A percentile compares a stretch with the other conserved stretches of the same genome.
Conservation (phyloP, 2,888 invertebrate genomes). For the Oxyteleia sp. region DNA sequence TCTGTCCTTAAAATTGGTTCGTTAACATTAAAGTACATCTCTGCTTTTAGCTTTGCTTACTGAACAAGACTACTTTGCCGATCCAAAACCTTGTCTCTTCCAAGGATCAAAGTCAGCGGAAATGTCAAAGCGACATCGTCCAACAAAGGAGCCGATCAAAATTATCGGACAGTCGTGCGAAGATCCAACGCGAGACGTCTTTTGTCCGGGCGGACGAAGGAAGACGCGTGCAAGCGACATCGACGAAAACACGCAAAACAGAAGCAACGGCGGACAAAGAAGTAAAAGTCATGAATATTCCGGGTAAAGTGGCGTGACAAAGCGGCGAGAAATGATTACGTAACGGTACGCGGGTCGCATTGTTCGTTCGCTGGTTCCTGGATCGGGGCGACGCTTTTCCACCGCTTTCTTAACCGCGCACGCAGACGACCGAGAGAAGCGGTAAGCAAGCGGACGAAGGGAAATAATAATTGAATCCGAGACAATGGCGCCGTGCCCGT, state of each 20-base stretch:
- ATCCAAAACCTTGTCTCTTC: no score
- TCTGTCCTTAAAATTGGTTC: no score
- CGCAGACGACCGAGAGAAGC: slow-evolving; percentile 4
- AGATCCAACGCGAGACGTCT: no score
- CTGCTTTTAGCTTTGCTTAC: no score
- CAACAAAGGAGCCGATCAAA: no score
- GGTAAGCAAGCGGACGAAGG: slow-evolving; percentile 6
- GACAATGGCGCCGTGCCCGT: slow-evolving; percentile 52
- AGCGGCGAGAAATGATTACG: slow-evolving; percentile 66
- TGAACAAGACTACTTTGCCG: no score
- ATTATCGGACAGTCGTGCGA: no score
- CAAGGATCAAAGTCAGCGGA: no score
- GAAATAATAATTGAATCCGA: slow-evolving; percentile 67
- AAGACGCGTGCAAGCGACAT: no score
- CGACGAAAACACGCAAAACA: slow-evolving; percentile 50
- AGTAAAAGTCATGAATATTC: slow-evolving; percentile 61
- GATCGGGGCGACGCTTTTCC: slow-evolving; percentile 54
- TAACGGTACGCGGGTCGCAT: slow-evolving; percentile 63
- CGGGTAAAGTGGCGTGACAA: slow-evolving; percentile 54
- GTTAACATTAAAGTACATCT: no score
- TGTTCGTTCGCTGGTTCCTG: slow-evolving; percentile 50
- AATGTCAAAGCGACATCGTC: no score
- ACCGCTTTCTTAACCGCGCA: slow-evolving; percentile 44
- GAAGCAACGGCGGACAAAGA: slow-evolving; percentile 7
- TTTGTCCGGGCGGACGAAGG: no score